Percentiles rank a stretch among this genome's conserved stretches.
Evolutionary conservation across 2,888 invertebrate genomes (phyloP).

Genomic region (Incurvaria masculella): DNA sequence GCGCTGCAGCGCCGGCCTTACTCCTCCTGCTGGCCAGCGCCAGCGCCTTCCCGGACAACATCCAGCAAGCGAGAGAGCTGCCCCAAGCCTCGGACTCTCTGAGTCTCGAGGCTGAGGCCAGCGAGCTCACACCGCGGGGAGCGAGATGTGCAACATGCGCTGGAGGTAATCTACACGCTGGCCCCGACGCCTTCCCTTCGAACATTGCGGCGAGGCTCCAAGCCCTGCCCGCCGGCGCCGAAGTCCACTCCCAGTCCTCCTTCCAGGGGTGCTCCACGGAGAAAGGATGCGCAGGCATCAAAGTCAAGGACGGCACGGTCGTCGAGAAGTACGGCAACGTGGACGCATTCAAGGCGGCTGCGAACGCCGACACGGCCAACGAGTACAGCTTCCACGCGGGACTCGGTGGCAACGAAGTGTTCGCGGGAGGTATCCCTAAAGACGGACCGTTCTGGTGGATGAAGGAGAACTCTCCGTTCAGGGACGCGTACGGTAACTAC

Average conservation of each 20-base stretch:
- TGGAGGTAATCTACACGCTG: conserved; percentile 20
- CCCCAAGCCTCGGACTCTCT: conserved; percentile 30
- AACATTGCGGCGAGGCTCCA: conserved; percentile 32
- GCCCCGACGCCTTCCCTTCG: conserved; percentile 27
- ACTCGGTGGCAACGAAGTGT: conserved; percentile 24
- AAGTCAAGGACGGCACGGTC: conserved; percentile 44
- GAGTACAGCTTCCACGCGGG: conserved; percentile 42
- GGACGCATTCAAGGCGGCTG: conserved; percentile 37
- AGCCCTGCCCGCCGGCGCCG: conserved; percentile 27
- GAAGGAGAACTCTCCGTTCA: conserved; percentile 56
- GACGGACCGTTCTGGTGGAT: conserved; percentile 61
- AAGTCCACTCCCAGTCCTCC: conserved; percentile 41
- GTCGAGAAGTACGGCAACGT: conserved; percentile 39
- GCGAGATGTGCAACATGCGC: conserved; percentile 39
- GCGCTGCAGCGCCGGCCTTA: conserved; percentile 39
- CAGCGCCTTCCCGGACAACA: conserved; percentile 29
- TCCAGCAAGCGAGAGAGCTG: conserved; percentile 33
- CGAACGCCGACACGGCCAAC: conserved; percentile 27
- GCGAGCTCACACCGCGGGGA: conserved; percentile 28
- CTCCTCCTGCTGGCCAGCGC: conserved; percentile 32
- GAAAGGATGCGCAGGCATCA: conserved; percentile 47
- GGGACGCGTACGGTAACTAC: conserved; percentile 33
- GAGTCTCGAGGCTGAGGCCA: conserved; percentile 31
- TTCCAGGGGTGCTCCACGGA: conserved; percentile 43
- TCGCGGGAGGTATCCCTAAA: conserved; percentile 29